Base-by-base conservation (phyloP, 2,888 invertebrate species). In the Cephus sareptanus region DNA sequence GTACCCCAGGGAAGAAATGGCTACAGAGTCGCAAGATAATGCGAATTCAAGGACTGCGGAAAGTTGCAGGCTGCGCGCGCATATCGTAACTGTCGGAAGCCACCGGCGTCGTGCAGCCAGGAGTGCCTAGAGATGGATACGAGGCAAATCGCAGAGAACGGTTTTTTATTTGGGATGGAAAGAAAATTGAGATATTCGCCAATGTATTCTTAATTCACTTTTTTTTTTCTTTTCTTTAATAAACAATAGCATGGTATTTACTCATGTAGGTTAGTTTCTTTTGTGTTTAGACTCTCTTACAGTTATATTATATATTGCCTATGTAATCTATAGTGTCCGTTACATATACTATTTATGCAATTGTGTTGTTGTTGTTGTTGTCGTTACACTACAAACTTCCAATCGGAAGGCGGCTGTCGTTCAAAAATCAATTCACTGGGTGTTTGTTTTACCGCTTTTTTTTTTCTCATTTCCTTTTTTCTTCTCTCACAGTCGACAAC, bases 221-320 rank as follows among this genome's bases (percentile, higher is more conserved):
- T 81, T 78, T 33, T 33, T 33, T 82, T 79, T 80, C 73, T 79
- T 80, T 85, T 87, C 87, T 87, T 89, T 89, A 85, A 88, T 90
- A 88, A 90, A 90, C 89, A 90, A 88, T 89, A 88, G 87, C 85
- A 84, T 85, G 83, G 83, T 86, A 87, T 88, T 88, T 85, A 82
- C 86, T 88, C 87, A 87, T 85, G 85, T 85, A 87, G 84, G 88
- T 91, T 91, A 89, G 89, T 91, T 88, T 77, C 56, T 56, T 23
- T 56, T 56, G 23, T 23, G 9, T 89, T 88, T 90, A 89, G 86
- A 90, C 89, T 91, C 89, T 91, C 88, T 89, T 90, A 91, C 79
- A 79, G 40, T 76, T 81, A 82, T 81, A 83, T 81, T 82, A 82
- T 87, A 56, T 84, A 86, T 83, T 83, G 81, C 86, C 85, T 87